Base-by-base conservation (phyloP, 1,140 invertebrate species). In the Planococcus citri region DNA sequence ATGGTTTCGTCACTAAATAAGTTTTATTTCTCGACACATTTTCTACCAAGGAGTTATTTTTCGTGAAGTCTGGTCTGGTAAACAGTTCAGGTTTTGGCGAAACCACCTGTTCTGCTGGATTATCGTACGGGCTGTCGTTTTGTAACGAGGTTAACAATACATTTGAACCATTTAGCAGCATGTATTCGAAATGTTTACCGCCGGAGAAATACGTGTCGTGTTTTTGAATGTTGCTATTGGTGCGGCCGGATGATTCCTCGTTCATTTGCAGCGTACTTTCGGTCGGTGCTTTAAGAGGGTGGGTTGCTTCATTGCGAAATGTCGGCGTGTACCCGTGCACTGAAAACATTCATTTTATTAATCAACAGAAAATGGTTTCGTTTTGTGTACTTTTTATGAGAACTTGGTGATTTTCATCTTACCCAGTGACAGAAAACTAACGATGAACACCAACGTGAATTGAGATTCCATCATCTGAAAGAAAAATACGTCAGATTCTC, bases 231-330 rank as follows among this genome's bases (percentile, higher is more conserved):
- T 60, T 71, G n/a, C 71, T 68, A 4, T 71, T 71, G 20, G 29
- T 68, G 14, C 20, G 17, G n/a, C 69, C 71, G 1, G 68, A 37
- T 25, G 38, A 61, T 25, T 71, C 69, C 22, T 58, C n/a, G 20
- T 51, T 20, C 33, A 71, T 41, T 27, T 69, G 71, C 9, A 71
- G 25, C 1, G 71, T 71, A 21, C 68, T 69, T 6, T 68, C 68
- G 29, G 71, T 71, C 14, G 71, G 71, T 10, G 68, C 71, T 21
- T 71, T 71, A 14, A 71, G 29, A 51, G 71, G 71, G 24, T 71
- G 68, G 25, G 71, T 71, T 10, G 71, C 71, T 17, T 71, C 71
- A 27, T 71, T 71, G 12, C 71, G 60, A 1, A 68, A 71, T 33
- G 71, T 58, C 27, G 38, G 69, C n/a, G 71, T 71, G n/a, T 27